A percentile compares a stretch with the other conserved stretches of the same genome.
phyloP scores from a whole-genome alignment of 64 coral and sea anemone species.

The Orbicella faveolata region DNA sequence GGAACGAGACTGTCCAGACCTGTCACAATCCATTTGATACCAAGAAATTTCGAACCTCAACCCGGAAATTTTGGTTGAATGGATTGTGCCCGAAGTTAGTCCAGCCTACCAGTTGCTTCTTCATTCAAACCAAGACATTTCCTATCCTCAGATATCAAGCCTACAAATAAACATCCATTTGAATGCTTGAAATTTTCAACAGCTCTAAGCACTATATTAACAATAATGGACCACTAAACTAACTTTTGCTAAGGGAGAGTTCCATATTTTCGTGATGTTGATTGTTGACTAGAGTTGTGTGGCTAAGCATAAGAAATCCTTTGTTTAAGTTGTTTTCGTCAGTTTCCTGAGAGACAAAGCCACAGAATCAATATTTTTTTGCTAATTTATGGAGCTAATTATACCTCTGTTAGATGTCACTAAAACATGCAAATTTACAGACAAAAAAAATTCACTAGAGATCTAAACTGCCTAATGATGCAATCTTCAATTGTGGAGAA shows the following conservation, averaged over 20 bases:
- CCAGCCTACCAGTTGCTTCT: too few species aligned
- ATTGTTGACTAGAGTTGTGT: background rate
- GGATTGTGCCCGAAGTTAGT: background rate
- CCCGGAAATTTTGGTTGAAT: too few species aligned
- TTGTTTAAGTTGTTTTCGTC: conserved; percentile 4
- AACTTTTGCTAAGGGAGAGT: background rate
- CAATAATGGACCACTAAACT: background rate
- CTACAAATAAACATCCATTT: background rate
- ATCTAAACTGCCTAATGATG: background rate
- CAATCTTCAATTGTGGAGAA: background rate
- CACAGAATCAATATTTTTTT: conserved; percentile 4
- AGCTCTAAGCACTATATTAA: background rate
- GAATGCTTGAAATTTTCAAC: background rate
- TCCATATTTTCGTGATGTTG: conserved; percentile 3
- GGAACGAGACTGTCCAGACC: too few species aligned
- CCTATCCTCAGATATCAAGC: too few species aligned
- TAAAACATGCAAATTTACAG: background rate
- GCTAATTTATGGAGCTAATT: background rate
- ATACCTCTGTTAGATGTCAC: background rate
- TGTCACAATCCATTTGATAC: too few species aligned
- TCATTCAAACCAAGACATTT: too few species aligned
- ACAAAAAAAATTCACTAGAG: background rate
- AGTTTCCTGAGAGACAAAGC: background rate
- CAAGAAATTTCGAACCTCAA: too few species aligned
- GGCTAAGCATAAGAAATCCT: background rate